Percentiles rank a stretch among this genome's conserved stretches.
Evolutionary conservation across 2,888 invertebrate genomes (phyloP).

Genomic region (Phortica magna): DNA sequence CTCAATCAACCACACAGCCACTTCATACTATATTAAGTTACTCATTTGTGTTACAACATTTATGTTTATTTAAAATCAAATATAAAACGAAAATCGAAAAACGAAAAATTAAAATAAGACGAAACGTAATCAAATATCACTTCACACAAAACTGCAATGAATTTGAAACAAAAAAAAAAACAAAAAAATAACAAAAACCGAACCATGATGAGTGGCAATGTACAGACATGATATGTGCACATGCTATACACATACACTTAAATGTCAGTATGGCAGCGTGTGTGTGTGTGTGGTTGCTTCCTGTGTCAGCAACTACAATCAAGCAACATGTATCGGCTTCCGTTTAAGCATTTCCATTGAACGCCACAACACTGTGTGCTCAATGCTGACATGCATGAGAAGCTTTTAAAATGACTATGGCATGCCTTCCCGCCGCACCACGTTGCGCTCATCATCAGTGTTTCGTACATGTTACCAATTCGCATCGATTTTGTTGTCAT

Average conservation of each 20-base stretch:
- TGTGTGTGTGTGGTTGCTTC: neutral
- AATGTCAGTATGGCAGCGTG: too few relatives aligned
- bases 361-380: neutral
- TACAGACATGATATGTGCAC: neutral
- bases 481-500: constrained; percentile 5
- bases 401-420: neutral
- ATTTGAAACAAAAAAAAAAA: neutral
- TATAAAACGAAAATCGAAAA: neutral
- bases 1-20: too few relatives aligned
- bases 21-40: neutral
- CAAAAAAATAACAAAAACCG: neutral
- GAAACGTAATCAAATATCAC: constrained; percentile 11
- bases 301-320: constrained; percentile 1
- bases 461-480: neutral
- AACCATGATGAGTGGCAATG: neutral
- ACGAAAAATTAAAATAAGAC: constrained; percentile 3
- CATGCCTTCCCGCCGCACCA: neutral
- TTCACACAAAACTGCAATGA: neutral
- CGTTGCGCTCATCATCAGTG: neutral
- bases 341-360: neutral
- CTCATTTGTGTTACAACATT: constrained; percentile 1
- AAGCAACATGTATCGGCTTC: constrained; percentile 9
- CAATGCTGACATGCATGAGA: neutral
- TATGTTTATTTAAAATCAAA: constrained; percentile 19
- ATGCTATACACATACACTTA: neutral